Evolutionary conservation across 1,140 invertebrate genomes (phyloP).

Genomic region (Forficula auricularia): DNA sequence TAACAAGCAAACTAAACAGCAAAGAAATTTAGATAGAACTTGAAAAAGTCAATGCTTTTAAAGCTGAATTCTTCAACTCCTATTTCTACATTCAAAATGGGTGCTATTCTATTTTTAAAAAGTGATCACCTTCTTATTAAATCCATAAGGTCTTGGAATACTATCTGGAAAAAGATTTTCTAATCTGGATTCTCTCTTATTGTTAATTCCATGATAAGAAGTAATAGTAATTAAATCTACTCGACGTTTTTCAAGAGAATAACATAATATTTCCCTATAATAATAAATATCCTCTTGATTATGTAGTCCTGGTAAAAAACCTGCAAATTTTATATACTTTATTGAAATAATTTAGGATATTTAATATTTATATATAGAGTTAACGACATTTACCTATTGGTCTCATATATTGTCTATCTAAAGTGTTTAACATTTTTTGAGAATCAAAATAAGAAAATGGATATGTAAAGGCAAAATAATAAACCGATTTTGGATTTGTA

Average conservation of each 20-base stretch:
- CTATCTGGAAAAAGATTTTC: conserved; percentile 58
- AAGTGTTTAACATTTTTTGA: conserved; percentile 44
- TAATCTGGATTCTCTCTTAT: conserved; percentile 48
- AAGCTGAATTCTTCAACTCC: too few species aligned
- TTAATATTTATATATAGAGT: conserved; percentile 3
- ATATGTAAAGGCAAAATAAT: conserved; percentile 84
- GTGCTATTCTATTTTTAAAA: too few species aligned
- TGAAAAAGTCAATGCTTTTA: too few species aligned
- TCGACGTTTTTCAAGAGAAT: conserved; percentile 62
- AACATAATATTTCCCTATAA: conserved; percentile 61
- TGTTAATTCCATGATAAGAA: conserved; percentile 58
- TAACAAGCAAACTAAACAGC: too few species aligned
- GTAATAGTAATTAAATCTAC: conserved; percentile 79
- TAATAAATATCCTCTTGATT: conserved; percentile 62
- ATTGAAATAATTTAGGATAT: background rate
- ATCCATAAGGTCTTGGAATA: conserved; percentile 48
- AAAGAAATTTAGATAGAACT: too few species aligned
- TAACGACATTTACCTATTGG: conserved; percentile 1
- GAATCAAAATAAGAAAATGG: conserved; percentile 73
- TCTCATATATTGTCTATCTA: conserved; percentile 37
- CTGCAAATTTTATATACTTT: background rate
- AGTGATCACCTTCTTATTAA: conserved; percentile 53
- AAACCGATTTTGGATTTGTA: conserved; percentile 50
- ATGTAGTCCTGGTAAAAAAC: conserved; percentile 20
- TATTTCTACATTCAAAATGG: too few species aligned